These are phyloP conservation scores for Nowickia ferox DNA, from an alignment of 2,888 invertebrate genomes.

Conservation along the genomic window DNA sequence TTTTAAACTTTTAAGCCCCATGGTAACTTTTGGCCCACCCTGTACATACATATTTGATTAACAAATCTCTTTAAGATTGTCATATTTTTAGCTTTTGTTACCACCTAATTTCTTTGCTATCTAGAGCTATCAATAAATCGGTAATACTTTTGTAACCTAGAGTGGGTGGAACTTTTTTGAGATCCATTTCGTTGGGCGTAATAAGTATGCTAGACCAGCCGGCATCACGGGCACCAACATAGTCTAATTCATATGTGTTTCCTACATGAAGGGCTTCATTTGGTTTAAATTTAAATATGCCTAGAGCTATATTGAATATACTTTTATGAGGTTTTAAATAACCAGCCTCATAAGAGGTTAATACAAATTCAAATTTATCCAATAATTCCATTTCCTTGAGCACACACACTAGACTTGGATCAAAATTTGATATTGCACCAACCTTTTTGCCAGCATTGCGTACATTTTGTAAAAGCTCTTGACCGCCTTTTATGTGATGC, in stretches of 20 bases:
- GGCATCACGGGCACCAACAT: slow-evolving; percentile 88
- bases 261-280: slow-evolving; percentile 92
- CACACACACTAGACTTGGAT: slow-evolving; percentile 89
- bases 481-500: slow-evolving; percentile 86
- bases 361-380: slow-evolving; percentile 89
- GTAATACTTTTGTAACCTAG: slow-evolving; percentile 77
- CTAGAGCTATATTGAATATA: slow-evolving; percentile 84
- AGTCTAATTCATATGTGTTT: slow-evolving; percentile 90
- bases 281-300: slow-evolving; percentile 83
- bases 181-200: slow-evolving; percentile 44
- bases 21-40: no score
- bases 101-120: slow-evolving; percentile 78
- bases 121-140: slow-evolving; percentile 75
- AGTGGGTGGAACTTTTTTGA: slow-evolving; percentile 59
- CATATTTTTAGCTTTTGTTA: slow-evolving; percentile 51
- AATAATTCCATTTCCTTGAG: slow-evolving; percentile 86
- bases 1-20: no score
- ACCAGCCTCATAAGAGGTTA: slow-evolving; percentile 90
- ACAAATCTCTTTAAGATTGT: slow-evolving; percentile 11
- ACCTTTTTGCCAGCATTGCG: slow-evolving; percentile 81
- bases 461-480: slow-evolving; percentile 85
- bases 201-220: slow-evolving; percentile 81
- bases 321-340: slow-evolving; percentile 80
- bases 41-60: not conserved
- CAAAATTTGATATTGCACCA: slow-evolving; percentile 95